A percentile compares a stretch with the other conserved stretches of the same genome.
These are phyloP conservation scores for Macrophya alboannulata DNA, from an alignment of 2,888 invertebrate genomes.

Conservation along the genomic window DNA sequence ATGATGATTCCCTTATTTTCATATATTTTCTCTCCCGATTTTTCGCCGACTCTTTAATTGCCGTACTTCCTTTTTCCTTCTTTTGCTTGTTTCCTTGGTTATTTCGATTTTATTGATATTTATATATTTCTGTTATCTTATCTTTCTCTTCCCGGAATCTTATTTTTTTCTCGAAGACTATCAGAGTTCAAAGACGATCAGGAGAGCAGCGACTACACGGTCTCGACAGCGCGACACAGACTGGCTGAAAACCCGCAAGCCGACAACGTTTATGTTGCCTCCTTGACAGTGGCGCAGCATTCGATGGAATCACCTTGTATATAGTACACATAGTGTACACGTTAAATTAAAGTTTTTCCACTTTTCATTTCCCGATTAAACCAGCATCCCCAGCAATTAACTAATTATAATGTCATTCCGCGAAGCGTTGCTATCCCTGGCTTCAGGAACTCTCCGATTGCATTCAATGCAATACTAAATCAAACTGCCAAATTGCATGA, in stretches of 20 bases:
- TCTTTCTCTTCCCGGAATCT: background rate
- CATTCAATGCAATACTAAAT: background rate
- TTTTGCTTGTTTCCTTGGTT: background rate
- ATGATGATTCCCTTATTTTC: background rate
- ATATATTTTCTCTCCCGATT: slow-evolving; percentile 17
- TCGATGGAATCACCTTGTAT: slow-evolving; percentile 45
- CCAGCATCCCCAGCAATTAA: background rate
- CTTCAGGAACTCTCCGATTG: background rate
- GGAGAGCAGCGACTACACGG: slow-evolving; percentile 46
- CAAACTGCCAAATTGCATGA: background rate
- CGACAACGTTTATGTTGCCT: slow-evolving; percentile 56
- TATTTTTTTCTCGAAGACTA: slow-evolving; percentile 14
- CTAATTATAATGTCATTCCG: background rate
- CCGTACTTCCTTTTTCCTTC: background rate
- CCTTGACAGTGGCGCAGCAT: slow-evolving; percentile 54
- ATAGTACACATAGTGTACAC: background rate
- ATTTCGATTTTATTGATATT: background rate
- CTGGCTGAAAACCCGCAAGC: slow-evolving; percentile 50
- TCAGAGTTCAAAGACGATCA: background rate
- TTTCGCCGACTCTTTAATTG: background rate
- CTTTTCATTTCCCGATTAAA: background rate
- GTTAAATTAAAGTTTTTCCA: background rate
- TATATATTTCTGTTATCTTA: slow-evolving; percentile 11
- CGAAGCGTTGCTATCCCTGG: background rate
- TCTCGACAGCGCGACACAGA: slow-evolving; percentile 56